A percentile compares a stretch with the other conserved stretches of the same genome.
phyloP scores from a whole-genome alignment of 92 coral and sea anemone genomes.

The Anthopleura xanthogrammica region DNA sequence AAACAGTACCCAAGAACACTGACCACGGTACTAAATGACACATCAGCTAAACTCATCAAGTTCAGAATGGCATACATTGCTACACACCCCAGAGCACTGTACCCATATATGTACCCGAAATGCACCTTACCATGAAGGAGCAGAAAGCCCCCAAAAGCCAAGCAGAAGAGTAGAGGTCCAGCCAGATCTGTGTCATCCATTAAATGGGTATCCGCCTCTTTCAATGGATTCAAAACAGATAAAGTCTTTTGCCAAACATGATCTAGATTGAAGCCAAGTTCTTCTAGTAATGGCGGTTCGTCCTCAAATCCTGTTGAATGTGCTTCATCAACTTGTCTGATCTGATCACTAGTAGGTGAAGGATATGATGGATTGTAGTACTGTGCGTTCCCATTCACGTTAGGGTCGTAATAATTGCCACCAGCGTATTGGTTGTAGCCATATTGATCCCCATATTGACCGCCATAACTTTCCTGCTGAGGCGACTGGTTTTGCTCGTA shows the following conservation, averaged over 20 bases:
- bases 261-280: conserved; percentile 92
- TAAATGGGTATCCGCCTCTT: conserved; percentile 79
- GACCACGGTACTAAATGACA: conserved; percentile 81
- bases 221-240: conserved; percentile 91
- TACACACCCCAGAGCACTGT: conserved; percentile 79
- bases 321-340: conserved; percentile 79
- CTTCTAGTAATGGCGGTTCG: conserved; percentile 93
- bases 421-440: conserved; percentile 57
- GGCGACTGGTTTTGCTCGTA: conserved; percentile 62
- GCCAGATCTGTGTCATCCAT: conserved; percentile 99
- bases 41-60: conserved; percentile 96
- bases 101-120: conserved; percentile 95
- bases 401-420: conserved; percentile 51
- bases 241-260: conserved; percentile 96
- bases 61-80: conserved; percentile 91
- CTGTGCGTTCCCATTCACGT: conserved; percentile 59
- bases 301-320: conserved; percentile 84
- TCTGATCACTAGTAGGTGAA: conserved; percentile 40
- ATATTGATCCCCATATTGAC: conserved; percentile 26
- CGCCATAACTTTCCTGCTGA: conserved; percentile 23
- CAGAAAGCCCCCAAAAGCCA: conserved; percentile 92
- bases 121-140: conserved; percentile 93
- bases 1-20: conserved; percentile 95
- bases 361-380: conserved; percentile 51
- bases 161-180: conserved; percentile 93